These are phyloP conservation scores for Hartigia nigra DNA, from an alignment of 2,888 invertebrate genomes.

Conservation along the genomic window DNA sequence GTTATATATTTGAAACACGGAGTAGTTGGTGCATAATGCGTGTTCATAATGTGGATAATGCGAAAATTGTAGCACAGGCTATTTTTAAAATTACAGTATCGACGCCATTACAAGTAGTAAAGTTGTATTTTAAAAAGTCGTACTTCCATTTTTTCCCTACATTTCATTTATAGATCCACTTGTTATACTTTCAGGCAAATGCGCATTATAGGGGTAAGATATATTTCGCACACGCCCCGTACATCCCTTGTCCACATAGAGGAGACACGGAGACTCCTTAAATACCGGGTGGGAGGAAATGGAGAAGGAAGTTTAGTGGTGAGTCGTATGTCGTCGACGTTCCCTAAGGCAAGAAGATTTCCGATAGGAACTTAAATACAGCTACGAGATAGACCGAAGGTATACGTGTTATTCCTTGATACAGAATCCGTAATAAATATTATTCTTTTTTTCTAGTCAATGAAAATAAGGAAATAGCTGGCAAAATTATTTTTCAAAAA, in stretches of 20 bases:
- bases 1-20: neutral
- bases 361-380: neutral
- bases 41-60: neutral
- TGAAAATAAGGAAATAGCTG: neutral
- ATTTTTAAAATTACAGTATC: no score
- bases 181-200: neutral
- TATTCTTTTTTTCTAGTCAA: neutral
- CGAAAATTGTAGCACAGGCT: no score
- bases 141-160: no score
- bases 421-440: neutral
- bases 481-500: neutral
- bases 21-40: neutral
- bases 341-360: neutral
- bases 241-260: neutral
- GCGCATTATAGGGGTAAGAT: neutral
- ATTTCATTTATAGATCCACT: neutral
- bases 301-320: neutral
- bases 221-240: neutral
- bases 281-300: neutral
- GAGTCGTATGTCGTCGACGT: neutral
- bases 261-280: neutral
- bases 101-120: neutral
- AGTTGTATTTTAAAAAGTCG: neutral
- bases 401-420: neutral
- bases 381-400: neutral